These are phyloP conservation scores for Clitarchus hookeri DNA, from an alignment of 2,888 invertebrate genomes.

Conservation along the genomic window DNA sequence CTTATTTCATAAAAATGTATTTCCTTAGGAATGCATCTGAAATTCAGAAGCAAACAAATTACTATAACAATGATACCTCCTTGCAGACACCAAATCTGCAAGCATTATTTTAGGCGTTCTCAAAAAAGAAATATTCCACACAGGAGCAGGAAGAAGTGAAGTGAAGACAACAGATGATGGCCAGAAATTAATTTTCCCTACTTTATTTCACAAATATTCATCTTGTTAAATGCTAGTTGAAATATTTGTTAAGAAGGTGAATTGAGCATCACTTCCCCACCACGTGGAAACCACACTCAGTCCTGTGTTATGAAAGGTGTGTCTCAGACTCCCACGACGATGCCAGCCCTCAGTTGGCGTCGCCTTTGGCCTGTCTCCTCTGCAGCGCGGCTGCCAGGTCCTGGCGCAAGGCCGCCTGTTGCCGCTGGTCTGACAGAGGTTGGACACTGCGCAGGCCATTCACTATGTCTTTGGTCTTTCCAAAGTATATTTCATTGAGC, in stretches of 20 bases:
- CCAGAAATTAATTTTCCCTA: not conserved
- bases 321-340: no score
- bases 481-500: constrained; percentile 98
- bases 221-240: not conserved
- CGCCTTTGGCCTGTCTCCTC: constrained; percentile 73
- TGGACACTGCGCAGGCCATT: constrained; percentile 87
- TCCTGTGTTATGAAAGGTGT: no score
- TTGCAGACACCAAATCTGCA: not conserved
- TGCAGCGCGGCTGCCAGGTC: constrained; percentile 84
- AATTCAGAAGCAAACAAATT: not conserved
- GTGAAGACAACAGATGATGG: not conserved
- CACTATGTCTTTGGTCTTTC: constrained; percentile 98
- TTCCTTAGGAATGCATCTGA: not conserved
- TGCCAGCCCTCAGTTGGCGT: constrained; percentile 39
- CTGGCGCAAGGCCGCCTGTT: constrained; percentile 82
- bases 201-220: no score
- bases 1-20: not conserved
- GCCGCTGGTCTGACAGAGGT: constrained; percentile 80
- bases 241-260: not conserved
- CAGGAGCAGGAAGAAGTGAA: not conserved
- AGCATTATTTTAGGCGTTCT: not conserved
- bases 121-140: no score
- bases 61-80: not conserved
- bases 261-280: no score
- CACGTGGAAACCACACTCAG: no score